Evolutionary conservation across 2,113 vertebrate species (phyloP).

Genomic region (Thunnus maccoyii): DNA sequence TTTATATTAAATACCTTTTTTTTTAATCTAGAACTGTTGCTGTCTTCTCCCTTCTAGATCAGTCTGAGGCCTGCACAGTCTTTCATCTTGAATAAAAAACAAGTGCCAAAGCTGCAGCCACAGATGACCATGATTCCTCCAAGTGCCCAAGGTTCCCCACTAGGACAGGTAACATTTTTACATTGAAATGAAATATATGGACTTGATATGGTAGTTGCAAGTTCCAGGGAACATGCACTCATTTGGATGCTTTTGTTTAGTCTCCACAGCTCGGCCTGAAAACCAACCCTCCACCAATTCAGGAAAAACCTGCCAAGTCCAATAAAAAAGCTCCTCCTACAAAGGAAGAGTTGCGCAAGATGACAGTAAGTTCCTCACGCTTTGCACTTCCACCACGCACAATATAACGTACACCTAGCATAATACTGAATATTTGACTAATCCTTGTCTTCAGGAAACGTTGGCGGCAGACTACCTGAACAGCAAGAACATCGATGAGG

Average conservation of each 20-base stretch:
- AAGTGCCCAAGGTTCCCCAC: slow-evolving; percentile 92
- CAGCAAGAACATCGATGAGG: slow-evolving; percentile 90
- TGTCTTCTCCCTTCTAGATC: slow-evolving; percentile 84
- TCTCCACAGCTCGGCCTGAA: slow-evolving; percentile 97
- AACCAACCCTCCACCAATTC: slow-evolving; percentile 96
- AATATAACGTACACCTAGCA: not conserved
- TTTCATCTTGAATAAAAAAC: slow-evolving; percentile 96
- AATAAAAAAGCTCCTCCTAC: slow-evolving; percentile 95
- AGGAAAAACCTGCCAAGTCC: slow-evolving; percentile 97
- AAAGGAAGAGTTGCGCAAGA: slow-evolving; percentile 96
- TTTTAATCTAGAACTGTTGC: not conserved
- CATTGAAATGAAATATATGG: rapidly evolving
- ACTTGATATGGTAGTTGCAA: rapidly evolving
- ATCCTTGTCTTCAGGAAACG: slow-evolving; percentile 84
- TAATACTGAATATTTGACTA: not conserved
- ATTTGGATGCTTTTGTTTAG: slow-evolving; percentile 65
- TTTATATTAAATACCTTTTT: no score
- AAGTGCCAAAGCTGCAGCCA: slow-evolving; percentile 97
- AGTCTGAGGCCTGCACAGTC: slow-evolving; percentile 98
- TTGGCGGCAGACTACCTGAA: slow-evolving; percentile 94
- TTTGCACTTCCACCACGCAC: not conserved
- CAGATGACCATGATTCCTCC: slow-evolving; percentile 95
- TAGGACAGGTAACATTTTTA: slow-evolving; percentile 92
- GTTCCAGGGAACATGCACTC: not conserved
- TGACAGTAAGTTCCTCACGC: slow-evolving; percentile 88